phyloP scores from a whole-genome alignment of 2,888 invertebrate species.

The Brachypterus glaber region DNA sequence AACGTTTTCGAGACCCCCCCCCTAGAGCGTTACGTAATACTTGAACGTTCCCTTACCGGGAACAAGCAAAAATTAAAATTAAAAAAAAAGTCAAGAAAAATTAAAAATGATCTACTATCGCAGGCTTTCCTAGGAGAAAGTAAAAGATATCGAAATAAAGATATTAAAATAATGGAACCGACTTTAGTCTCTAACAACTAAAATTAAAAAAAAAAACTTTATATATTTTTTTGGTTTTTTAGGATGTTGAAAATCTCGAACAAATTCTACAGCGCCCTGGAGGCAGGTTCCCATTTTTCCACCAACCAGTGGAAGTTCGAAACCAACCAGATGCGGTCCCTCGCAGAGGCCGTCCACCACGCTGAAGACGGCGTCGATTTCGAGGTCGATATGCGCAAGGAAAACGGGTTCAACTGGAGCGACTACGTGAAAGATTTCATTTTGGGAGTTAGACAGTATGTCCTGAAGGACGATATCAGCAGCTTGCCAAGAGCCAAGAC shows the following conservation, averaged over 20 bases:
- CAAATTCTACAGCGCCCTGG: conserved; percentile 67
- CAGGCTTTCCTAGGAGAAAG: no score
- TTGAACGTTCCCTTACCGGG: no score
- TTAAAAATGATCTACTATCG: no score
- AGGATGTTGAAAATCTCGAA: conserved; percentile 80
- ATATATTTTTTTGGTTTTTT: no score
- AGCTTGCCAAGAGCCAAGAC: conserved; percentile 54
- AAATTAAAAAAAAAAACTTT: no score
- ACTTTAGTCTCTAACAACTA: no score
- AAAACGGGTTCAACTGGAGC: conserved; percentile 62
- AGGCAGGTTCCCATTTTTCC: conserved; percentile 76
- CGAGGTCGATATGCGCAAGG: conserved; percentile 50
- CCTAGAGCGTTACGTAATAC: no score
- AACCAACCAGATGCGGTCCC: conserved; percentile 50
- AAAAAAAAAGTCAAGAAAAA: no score
- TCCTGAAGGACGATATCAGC: conserved; percentile 66
- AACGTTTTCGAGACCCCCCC: no score
- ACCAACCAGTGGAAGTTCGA: conserved; percentile 76
- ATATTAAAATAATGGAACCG: no score
- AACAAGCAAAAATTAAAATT: no score
- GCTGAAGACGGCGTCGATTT: conserved; percentile 51
- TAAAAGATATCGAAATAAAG: no score
- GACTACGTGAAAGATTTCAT: conserved; percentile 71
- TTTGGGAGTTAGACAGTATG: conserved; percentile 71
- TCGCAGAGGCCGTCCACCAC: conserved; percentile 45